Conservation (phyloP, 1,140 invertebrate genomes). For the Trinorchestia longiramus region DNA sequence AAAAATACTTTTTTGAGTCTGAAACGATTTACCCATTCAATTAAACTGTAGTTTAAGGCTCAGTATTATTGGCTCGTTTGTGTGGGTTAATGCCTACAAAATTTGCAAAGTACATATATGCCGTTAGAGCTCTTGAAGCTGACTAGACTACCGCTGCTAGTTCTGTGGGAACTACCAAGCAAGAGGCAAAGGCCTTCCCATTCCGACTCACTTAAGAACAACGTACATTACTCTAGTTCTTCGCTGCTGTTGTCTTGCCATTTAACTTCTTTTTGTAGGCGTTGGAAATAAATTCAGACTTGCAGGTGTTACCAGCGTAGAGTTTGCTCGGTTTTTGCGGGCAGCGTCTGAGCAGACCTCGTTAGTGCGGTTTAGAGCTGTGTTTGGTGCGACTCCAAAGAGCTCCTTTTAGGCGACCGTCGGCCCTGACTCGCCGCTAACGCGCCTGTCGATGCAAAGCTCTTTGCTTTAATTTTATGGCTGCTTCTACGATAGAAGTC, state of each 20-base stretch:
- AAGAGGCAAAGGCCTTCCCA: not conserved
- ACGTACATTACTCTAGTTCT: conserved; percentile 15
- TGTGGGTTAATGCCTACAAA: not conserved
- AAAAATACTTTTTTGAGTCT: not conserved
- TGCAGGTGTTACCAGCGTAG: conserved; percentile 40
- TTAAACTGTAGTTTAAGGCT: not conserved
- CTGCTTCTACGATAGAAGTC: not conserved
- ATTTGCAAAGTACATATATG: not conserved
- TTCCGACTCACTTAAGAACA: conserved; percentile 47
- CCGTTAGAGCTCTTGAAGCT: no score
- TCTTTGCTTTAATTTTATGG: conserved; percentile 1
- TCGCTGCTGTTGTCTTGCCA: conserved; percentile 26
- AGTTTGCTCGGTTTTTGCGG: conserved; percentile 21
- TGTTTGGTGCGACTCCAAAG: not conserved
- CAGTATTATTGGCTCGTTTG: not conserved
- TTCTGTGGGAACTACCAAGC: no score
- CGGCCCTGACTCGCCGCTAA: not conserved
- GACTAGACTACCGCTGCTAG: no score
- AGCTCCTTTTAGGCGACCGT: not conserved
- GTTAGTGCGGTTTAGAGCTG: conserved; percentile 1
- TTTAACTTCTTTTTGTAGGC: conserved; percentile 44
- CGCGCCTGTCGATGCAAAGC: not conserved
- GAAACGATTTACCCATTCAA: not conserved
- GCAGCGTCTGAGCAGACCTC: not conserved
- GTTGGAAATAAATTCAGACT: conserved; percentile 17